These are phyloP conservation scores for Trididemnum clinides DNA, from an alignment of 23 tunicate species.

Conservation along the genomic window DNA sequence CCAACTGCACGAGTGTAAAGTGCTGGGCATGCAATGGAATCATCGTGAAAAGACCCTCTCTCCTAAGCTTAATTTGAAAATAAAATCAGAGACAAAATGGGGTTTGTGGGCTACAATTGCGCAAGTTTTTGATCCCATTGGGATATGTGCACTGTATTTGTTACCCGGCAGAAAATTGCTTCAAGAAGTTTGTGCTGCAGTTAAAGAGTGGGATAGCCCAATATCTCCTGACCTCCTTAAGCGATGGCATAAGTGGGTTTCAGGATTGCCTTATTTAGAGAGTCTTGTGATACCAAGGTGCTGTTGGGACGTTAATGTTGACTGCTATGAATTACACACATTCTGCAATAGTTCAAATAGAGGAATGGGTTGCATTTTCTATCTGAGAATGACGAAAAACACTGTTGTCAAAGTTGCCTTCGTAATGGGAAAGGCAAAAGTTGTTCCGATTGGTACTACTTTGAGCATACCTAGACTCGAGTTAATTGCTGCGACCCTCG, in stretches of 20 bases:
- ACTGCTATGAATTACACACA: neutral
- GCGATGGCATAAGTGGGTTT: no score
- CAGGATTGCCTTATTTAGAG: neutral
- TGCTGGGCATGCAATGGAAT: no score
- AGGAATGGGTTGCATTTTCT: neutral
- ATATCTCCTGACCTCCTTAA: neutral
- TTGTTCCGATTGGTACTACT: neutral
- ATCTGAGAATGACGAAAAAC: neutral
- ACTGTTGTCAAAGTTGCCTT: neutral
- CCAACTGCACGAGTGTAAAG: no score
- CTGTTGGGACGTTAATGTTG: neutral
- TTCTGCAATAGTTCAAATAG: neutral
- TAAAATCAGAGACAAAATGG: no score
- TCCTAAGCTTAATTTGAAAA: no score
- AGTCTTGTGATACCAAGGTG: neutral
- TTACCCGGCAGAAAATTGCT: neutral
- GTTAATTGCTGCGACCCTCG: neutral
- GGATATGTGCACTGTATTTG: constrained; percentile 1
- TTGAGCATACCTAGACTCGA: neutral
- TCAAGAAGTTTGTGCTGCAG: neutral
- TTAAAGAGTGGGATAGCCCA: neutral
- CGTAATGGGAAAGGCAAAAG: constrained; percentile 12
- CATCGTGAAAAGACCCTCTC: no score
- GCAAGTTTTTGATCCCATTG: constrained; percentile 19
- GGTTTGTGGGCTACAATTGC: no score